Evolutionary conservation across 2,797 vertebrate species (phyloP), one percentile per base, ranked within the genome.

Genomic region (Mormyrops boulengeri): DNA sequence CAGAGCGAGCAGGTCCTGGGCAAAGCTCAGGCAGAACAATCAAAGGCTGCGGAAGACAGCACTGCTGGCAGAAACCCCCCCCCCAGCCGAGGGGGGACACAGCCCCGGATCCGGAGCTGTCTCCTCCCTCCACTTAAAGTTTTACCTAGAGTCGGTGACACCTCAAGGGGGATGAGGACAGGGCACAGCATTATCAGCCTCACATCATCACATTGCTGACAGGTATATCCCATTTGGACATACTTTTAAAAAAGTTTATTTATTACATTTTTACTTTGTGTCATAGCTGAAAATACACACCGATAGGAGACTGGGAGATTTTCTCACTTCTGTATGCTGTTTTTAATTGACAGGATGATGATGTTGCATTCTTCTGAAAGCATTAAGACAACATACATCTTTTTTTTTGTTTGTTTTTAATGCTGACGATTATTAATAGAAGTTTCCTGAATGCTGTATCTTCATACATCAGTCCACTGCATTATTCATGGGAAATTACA

Each of bases 401-500:
- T 57, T n/a, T n/a, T 12, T 34, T 73, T 80, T 6, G 50, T 50
- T 6, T 30, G 30, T 41, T 84, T 47, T 17, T 6, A 34, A 38
- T 14, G 34, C 30, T 38, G 30, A 85, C 11, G n/a, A 85, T 85
- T 49, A 52, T 85, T 85, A 49, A 49, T 73, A 88, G 22, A 77
- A 69, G n/a, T 52, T 77, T 50, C 17, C 8, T 88, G 41, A 88
- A 60, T 69, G 55, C 87, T 30, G 60, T 77, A 88, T 69, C 47
- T 73, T 50, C 88, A 88, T 88, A 49, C 62, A 50, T 34, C 14
- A 73, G 19, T 49, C 41, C 17, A 11, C 47, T 30, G 9, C 62
- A 88, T 88, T 88, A 88, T 88, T 73, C 66, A 88, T 88, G 19
- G n/a, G 62, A 73, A 88, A 88, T 73, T 88, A 77, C 47, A 88